A percentile compares a stretch with the other conserved stretches of the same genome.
Evolutionary conservation across 2,113 vertebrate species (phyloP).

Genomic region (Megaptera novaeangliae): DNA sequence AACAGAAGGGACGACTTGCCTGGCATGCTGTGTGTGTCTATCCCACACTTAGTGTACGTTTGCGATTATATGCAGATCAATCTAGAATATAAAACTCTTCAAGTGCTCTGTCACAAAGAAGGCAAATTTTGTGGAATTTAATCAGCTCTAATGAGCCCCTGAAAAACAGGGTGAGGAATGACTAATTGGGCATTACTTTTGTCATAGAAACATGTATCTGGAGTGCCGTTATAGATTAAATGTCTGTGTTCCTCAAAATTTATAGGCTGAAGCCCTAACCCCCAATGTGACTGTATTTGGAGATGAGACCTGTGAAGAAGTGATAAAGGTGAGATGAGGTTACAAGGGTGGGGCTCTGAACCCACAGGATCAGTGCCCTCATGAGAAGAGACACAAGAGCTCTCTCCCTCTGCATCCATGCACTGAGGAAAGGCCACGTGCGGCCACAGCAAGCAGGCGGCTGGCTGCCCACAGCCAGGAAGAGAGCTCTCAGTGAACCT

Average conservation of each 20-base stretch:
- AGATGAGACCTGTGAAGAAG: background rate
- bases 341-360: background rate
- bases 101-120: background rate
- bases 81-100: background rate
- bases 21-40: background rate
- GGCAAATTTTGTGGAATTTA: background rate
- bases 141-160: background rate
- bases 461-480: background rate
- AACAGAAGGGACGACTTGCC: too few relatives aligned
- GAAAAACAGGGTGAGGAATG: background rate
- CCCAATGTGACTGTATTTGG: background rate
- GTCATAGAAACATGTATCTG: background rate
- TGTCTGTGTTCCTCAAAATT: background rate
- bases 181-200: background rate
- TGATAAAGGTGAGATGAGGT: background rate
- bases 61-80: background rate
- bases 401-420: accelerated
- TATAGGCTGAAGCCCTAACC: background rate
- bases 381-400: background rate
- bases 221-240: background rate
- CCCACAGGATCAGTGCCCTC: background rate
- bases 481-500: background rate
- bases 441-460: too few relatives aligned
- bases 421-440: background rate
- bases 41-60: background rate